A percentile compares a stretch with the other conserved stretches of the same genome.
phyloP scores from a whole-genome alignment of 2,797 vertebrate species.

The Gallinago solitaria region DNA sequence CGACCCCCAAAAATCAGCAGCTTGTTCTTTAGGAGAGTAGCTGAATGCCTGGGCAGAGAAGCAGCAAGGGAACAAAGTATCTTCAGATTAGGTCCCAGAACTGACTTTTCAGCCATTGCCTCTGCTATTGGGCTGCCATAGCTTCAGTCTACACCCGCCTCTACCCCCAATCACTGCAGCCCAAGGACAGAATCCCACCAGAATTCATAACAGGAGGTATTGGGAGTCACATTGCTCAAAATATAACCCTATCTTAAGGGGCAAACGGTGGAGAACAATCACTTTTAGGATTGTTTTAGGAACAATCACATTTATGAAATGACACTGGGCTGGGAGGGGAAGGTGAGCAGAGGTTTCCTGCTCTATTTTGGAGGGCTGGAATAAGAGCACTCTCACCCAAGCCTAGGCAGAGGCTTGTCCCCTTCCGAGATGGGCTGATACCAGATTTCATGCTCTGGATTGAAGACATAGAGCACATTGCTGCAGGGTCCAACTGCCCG shows the following conservation, averaged over 20 bases:
- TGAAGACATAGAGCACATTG: conserved; percentile 89
- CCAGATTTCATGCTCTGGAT: conserved; percentile 90
- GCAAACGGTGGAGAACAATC: conserved; percentile 72
- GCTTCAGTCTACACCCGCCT: background rate
- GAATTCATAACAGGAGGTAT: background rate
- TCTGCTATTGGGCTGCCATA: background rate
- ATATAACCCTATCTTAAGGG: background rate
- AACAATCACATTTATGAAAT: background rate
- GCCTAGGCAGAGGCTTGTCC: conserved; percentile 84
- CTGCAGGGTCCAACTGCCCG: conserved; percentile 78
- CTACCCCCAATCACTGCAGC: background rate
- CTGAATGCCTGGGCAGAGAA: conserved; percentile 81
- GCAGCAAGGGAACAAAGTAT: background rate
- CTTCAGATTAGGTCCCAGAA: background rate
- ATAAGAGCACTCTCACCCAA: conserved; percentile 81
- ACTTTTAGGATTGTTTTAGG: too few species aligned
- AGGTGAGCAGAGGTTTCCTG: conserved; percentile 75
- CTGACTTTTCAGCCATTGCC: background rate
- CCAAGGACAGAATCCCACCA: background rate
- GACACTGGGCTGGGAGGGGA: background rate
- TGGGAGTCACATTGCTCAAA: background rate
- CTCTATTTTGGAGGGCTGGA: background rate
- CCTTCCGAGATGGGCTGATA: conserved; percentile 92
- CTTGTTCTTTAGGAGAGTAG: conserved; percentile 84
- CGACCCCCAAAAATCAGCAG: conserved; percentile 88